phyloP scores from a whole-genome alignment of 2,113 vertebrate genomes.

The human region GRCh38 chr5:146703001-146703500 shows the following conservation, averaged over 20 bases:
- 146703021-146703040: neutral
- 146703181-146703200: neutral
- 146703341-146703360: neutral
- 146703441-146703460: neutral
- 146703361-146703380: neutral
- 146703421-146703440: neutral
- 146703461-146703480: neutral
- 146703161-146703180: neutral
- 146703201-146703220: neutral
- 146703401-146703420: neutral
- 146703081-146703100: neutral
- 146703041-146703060: neutral
- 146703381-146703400: accelerated
- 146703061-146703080: neutral
- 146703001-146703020: neutral
- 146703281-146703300: neutral
- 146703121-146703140: neutral
- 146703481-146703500: neutral
- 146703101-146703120: neutral
- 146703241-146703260: neutral
- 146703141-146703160: neutral
- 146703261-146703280: neutral
- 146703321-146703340: neutral
- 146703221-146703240: neutral
- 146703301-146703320: neutral